phyloP scores from a whole-genome alignment of 2,113 vertebrate species.

The Notarius lentiginosus region DNA sequence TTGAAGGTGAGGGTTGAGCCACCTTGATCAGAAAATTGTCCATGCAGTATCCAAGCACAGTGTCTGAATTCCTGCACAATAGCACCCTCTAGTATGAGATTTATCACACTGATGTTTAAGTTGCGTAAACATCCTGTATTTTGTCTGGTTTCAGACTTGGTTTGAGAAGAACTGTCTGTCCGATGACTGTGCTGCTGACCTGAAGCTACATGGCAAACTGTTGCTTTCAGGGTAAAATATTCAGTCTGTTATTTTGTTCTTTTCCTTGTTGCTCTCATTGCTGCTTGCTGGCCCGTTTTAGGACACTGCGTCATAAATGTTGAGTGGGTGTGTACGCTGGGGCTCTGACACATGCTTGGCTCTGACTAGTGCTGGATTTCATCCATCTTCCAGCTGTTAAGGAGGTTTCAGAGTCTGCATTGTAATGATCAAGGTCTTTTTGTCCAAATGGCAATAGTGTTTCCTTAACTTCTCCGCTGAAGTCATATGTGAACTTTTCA shows the following conservation, averaged over 20 bases:
- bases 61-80: conserved; percentile 54
- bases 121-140: conserved; percentile 61
- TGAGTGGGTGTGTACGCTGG: conserved; percentile 65
- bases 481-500: conserved; percentile 20
- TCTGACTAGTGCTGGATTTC: conserved; percentile 51
- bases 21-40: not conserved
- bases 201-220: conserved; percentile 86
- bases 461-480: conserved; percentile 25
- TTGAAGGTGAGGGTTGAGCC: not conserved
- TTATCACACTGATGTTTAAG: conserved; percentile 44
- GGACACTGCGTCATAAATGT: conserved; percentile 59
- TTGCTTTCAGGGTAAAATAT: conserved; percentile 84
- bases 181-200: conserved; percentile 93
- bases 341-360: conserved; percentile 68
- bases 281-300: conserved; percentile 48
- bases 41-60: not conserved
- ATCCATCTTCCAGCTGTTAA: conserved; percentile 65
- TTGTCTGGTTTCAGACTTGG: conserved; percentile 79
- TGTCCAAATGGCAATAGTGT: not conserved
- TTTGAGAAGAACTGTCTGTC: conserved; percentile 98
- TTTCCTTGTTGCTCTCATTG: conserved; percentile 1
- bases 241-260: conserved; percentile 12
- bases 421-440: conserved; percentile 10
- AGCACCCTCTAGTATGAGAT: conserved; percentile 64
- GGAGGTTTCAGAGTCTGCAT: conserved; percentile 21